Base-by-base conservation (phyloP, 2,888 invertebrate species). In the Thymelicus acteon region DNA sequence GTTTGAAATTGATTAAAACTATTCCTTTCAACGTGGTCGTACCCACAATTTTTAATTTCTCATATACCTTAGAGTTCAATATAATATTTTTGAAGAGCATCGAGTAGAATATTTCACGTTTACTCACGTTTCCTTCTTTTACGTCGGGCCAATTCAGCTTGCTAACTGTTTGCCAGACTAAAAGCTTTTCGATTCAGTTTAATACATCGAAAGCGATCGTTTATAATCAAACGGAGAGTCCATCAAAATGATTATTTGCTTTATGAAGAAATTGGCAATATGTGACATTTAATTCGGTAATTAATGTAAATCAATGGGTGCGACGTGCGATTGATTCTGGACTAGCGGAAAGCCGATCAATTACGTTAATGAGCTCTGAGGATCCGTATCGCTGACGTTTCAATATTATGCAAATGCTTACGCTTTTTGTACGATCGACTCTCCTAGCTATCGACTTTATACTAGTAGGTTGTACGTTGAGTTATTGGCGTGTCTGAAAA, bases 261-360 rank as follows among this genome's bases (percentile, higher is more conserved):
- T 79, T 83, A 85, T 83, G 85, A 85, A 83, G 75, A 79, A 79
- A 82, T 77, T 80, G 80, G 76, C 81, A 85, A 86, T 88, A 89
- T 89, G 87, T 88, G 90, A 91, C 91, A 90, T 89, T 86, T 84
- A 83, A 82, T 82, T 77, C 85, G 82, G 86, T 93, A 92, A 93
- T 93, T 90, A 92, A 93, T 93, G 92, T 89, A 92, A 92, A 93
- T 92, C 91, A 90, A 88, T 90, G 88, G 87, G 63, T 83, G 79
- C 88, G 83, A 88, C 89, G 90, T 91, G 88, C 86, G 87, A 88
- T 87, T 88, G 90, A 89, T 88, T 88, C 88, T 82, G 85, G 84
- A 83, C 87, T 86, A 86, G 85, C 85, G 87, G 89, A 87, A 89
- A 91, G 90, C 92, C 87, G 92, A 92, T 93, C 91, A 93, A 92